Base-by-base conservation (phyloP, 2,113 vertebrate species). In the Saccopteryx bilineata region DNA sequence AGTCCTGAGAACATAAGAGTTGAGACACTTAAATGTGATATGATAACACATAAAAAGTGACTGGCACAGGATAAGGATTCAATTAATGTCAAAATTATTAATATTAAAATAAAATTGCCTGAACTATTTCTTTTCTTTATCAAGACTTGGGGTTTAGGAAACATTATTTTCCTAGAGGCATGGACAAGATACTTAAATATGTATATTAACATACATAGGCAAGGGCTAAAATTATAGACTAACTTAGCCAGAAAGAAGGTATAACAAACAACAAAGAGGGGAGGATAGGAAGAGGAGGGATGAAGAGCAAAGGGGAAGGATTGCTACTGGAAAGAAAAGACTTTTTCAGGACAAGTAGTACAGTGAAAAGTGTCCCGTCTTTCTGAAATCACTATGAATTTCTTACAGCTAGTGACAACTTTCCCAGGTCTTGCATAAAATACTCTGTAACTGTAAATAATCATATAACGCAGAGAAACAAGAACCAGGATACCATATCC, bases 111-210 rank as follows among this genome's bases (percentile, higher is more conserved):
- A 75, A 75, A 75, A 75, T 50, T 75, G 46, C 46, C 72, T 80
- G 74, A 92, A 52, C 8, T 17, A 92, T 39, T 65, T 68, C 68
- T 95, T 79, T 60, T 84, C 17, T 75, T 87, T 26, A 39, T n/a
- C n/a, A 66, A 84, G 65, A 68, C 24, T 39, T 84, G 88, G 68
- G 15, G 14, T 83, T 60, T 89, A 66, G 39, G 60, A 71, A 5
- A 81, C 24, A 72, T 87, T 72, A 46, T 54, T 85, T 68, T 75
- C 68, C 52, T 9, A 90, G 21, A 85, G 50, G 13, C 2, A 17
- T 5, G 18, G 61, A n/a, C 68, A 84, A 46, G 46, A 65, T 28
- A n/a, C 4, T 88, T 18, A 76, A 63, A 4, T 60, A 68, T 10
- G 5, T 60, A 68, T 10, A 17, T 66, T 52, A 21, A 18, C n/a